Percentiles rank a stretch among this genome's conserved stretches.
Evolutionary conservation across 2,888 invertebrate species (phyloP).

Genomic region (Pyralis farinalis): DNA sequence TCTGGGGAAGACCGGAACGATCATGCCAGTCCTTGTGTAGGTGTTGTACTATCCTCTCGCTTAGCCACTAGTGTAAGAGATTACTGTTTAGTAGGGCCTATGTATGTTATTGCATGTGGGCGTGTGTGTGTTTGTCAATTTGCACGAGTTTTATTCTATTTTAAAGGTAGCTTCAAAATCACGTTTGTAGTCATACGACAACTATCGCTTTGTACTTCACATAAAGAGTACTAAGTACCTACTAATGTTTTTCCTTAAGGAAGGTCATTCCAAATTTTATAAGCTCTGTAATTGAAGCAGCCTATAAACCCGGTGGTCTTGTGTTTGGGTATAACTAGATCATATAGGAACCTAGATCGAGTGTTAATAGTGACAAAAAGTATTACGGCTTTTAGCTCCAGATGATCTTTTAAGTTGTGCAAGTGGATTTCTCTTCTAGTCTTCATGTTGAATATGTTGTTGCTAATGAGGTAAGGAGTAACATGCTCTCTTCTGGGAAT

Average conservation of each 20-base stretch:
- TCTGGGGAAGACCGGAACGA: too few relatives aligned
- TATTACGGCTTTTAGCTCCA: background rate
- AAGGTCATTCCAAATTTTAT: background rate
- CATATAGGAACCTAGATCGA: background rate
- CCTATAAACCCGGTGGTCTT: background rate
- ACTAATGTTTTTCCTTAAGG: background rate
- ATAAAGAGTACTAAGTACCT: background rate
- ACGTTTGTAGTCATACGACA: background rate
- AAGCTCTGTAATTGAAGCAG: background rate
- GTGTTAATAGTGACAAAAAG: background rate
- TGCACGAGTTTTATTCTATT: background rate
- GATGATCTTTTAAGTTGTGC: background rate
- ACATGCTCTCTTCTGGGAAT: background rate
- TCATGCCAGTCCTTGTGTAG: too few relatives aligned
- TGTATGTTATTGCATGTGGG: background rate
- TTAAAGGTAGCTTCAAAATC: constrained; percentile 6
- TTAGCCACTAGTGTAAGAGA: too few relatives aligned
- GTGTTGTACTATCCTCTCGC: too few relatives aligned
- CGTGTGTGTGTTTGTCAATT: background rate
- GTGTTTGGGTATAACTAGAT: background rate
- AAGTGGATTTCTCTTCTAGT: background rate
- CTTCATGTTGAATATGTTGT: background rate
- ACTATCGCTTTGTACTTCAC: too few relatives aligned
- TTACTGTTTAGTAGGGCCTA: too few relatives aligned
- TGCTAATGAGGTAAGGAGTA: background rate